Conservation (phyloP, 2,113 vertebrate species). For the Salvelinus alpinus region DNA sequence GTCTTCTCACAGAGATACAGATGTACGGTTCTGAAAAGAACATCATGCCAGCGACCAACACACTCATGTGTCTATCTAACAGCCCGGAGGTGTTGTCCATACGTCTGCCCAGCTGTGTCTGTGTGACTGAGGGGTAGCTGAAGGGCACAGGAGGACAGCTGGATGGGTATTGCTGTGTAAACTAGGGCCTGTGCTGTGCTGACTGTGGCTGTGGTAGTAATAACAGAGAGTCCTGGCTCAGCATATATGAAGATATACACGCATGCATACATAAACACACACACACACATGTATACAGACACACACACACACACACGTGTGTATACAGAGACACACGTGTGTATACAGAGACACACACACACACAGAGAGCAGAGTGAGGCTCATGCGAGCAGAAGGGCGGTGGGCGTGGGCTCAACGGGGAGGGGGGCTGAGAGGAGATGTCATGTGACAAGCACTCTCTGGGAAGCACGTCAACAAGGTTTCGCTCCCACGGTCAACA, state of each 20-base stretch:
- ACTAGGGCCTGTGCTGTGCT: background rate
- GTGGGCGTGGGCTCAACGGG: background rate
- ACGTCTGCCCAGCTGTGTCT: background rate
- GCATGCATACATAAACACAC: background rate
- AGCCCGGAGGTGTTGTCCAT: background rate
- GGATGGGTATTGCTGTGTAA: background rate
- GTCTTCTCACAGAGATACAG: background rate
- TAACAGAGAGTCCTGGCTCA: background rate
- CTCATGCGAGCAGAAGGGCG: background rate
- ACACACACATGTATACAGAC: background rate
- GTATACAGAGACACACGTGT: background rate
- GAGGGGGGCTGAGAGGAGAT: slow-evolving; percentile 12
- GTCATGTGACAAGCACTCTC: slow-evolving; percentile 20
- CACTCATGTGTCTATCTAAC: too few relatives aligned
- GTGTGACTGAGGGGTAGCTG: background rate
- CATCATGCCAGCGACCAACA: too few relatives aligned
- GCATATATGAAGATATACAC: background rate
- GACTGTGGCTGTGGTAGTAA: background rate
- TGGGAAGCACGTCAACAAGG: slow-evolving; percentile 9
- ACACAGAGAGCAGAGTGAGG: background rate
- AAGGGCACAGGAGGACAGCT: background rate
- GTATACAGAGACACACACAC: background rate
- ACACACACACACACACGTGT: background rate
- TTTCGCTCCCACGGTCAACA: background rate
- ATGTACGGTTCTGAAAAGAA: too few relatives aligned